Evolutionary conservation across 2,888 invertebrate genomes (phyloP).

Genomic region (Malthinus flaveolus): DNA sequence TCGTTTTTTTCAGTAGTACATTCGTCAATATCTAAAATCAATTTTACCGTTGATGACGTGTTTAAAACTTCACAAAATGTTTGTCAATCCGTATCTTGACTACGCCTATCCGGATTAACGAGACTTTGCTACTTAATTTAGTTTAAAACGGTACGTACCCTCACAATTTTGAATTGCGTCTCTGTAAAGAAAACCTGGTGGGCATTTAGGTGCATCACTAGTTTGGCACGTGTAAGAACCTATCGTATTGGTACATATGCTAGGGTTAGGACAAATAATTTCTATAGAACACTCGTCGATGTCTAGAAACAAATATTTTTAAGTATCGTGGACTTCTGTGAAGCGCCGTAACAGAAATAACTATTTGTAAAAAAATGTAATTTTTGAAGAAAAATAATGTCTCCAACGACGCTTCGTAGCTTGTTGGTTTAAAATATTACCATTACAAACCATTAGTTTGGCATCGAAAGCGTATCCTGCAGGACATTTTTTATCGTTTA

Average conservation of each 20-base stretch:
- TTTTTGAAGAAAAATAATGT: neutral
- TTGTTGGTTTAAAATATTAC: constrained; percentile 33
- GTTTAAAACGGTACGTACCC: constrained; percentile 34
- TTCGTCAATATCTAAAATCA: constrained; percentile 74
- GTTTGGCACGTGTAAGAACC: constrained; percentile 51
- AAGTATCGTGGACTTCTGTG: no score
- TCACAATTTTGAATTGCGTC: constrained; percentile 47
- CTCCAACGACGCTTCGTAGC: no score
- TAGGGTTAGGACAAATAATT: constrained; percentile 46
- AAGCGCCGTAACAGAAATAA: no score
- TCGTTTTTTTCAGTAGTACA: constrained; percentile 66
- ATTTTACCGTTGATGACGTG: no score
- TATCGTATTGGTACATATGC: constrained; percentile 49
- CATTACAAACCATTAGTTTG: constrained; percentile 60
- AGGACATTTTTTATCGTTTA: constrained; percentile 54
- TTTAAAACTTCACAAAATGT: neutral
- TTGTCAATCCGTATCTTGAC: neutral
- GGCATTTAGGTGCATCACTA: constrained; percentile 44
- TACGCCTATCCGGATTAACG: no score
- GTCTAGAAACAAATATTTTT: constrained; percentile 38
- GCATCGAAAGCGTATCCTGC: constrained; percentile 62
- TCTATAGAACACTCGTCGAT: constrained; percentile 51
- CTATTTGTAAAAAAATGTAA: no score
- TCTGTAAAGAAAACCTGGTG: constrained; percentile 51
- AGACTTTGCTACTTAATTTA: no score